Evolutionary conservation across 2,888 invertebrate species (phyloP).

Genomic region (Chloroclystis v-ata): DNA sequence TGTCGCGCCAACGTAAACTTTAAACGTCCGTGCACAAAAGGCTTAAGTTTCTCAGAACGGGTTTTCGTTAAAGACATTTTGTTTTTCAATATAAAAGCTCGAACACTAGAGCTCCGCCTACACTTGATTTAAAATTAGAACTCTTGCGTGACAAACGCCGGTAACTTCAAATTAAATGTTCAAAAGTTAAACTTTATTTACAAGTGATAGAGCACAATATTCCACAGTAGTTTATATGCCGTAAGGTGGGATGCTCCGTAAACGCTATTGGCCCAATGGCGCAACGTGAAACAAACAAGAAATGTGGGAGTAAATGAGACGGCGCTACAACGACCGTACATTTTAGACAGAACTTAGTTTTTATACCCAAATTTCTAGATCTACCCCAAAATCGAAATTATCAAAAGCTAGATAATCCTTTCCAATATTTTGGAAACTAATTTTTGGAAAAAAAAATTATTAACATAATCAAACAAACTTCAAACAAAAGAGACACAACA

Average conservation of each 20-base stretch:
- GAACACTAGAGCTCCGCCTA: conserved; percentile 74
- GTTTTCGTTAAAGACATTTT: conserved; percentile 76
- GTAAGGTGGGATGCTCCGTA: conserved; percentile 76
- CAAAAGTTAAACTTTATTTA: conserved; percentile 76
- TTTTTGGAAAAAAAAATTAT: conserved; percentile 13
- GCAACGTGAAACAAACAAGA: conserved; percentile 74
- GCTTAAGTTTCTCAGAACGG: conserved; percentile 75
- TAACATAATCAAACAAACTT: conserved; percentile 29
- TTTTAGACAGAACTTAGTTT: conserved; percentile 17
- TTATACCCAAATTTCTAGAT: conserved; percentile 1
- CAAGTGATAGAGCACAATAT: conserved; percentile 72
- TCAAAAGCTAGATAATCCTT: neutral
- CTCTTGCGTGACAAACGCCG: conserved; percentile 77
- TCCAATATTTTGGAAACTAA: conserved; percentile 3
- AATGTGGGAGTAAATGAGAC: conserved; percentile 67
- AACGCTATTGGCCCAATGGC: conserved; percentile 75
- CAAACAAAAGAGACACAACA: conserved; percentile 47
- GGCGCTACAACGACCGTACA: conserved; percentile 42
- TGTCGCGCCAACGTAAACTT: conserved; percentile 60
- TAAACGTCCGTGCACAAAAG: conserved; percentile 70
- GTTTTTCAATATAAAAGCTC: conserved; percentile 75
- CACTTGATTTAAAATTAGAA: conserved; percentile 79
- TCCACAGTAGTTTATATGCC: conserved; percentile 64
- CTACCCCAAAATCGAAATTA: conserved; percentile 7
- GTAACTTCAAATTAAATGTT: conserved; percentile 71